A percentile compares a stretch with the other conserved stretches of the same genome.
Conservation (phyloP, 2,113 vertebrate species). For the Leuciscus idus region DNA sequence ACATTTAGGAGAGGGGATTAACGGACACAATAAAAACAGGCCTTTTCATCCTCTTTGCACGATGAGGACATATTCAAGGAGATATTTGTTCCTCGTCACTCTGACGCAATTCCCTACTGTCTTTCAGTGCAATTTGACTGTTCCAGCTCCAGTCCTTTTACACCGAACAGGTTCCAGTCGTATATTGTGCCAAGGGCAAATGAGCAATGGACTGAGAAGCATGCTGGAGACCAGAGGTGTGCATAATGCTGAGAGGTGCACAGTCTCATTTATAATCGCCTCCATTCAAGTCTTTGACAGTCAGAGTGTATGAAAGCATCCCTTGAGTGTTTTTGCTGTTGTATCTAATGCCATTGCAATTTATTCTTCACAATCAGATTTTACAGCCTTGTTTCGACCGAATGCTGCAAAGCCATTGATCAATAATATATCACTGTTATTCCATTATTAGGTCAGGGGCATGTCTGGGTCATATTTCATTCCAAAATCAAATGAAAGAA, state of each 20-base stretch:
- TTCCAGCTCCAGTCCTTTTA: neutral
- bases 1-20: conserved; percentile 61
- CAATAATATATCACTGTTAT: neutral
- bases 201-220: conserved; percentile 22
- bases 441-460: neutral
- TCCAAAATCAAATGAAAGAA: neutral
- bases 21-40: conserved; percentile 48
- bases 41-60: conserved; percentile 44
- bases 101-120: conserved; percentile 41
- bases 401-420: neutral
- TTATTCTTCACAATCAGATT: conserved; percentile 12
- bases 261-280: conserved; percentile 21
- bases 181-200: neutral
- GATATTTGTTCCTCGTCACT: conserved; percentile 43
- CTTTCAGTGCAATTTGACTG: conserved; percentile 30
- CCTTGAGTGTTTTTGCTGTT: neutral
- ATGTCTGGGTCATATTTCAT: neutral
- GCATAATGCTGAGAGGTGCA: neutral
- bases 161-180: conserved; percentile 33
- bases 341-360: neutral
- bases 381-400: neutral
- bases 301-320: neutral
- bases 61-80: conserved; percentile 43
- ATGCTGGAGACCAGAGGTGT: conserved; percentile 6
- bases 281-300: conserved; percentile 21